A percentile compares a stretch with the other conserved stretches of the same genome.
phyloP scores from a whole-genome alignment of 2,888 invertebrate species.

The Lucinisca nassula region DNA sequence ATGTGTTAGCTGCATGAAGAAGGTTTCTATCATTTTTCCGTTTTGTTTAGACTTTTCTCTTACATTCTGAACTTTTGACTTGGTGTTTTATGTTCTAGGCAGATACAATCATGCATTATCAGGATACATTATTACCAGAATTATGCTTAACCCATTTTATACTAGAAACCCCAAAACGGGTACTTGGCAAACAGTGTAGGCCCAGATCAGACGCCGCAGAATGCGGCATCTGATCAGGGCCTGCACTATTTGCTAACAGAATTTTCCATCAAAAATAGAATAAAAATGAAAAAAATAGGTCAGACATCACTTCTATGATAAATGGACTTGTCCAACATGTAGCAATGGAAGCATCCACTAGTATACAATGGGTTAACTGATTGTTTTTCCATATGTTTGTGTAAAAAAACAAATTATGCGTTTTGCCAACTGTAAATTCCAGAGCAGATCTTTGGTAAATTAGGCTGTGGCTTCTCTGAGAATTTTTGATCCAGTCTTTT shows the following conservation, averaged over 20 bases:
- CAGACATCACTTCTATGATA: too few relatives aligned
- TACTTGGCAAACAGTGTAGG: too few relatives aligned
- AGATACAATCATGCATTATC: slow-evolving; percentile 5
- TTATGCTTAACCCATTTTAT: too few relatives aligned
- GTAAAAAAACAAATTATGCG: neutral
- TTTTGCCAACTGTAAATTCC: neutral
- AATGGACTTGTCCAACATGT: too few relatives aligned
- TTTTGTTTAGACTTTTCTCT: neutral
- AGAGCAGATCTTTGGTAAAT: neutral
- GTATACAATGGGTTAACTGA: too few relatives aligned
- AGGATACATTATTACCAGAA: neutral
- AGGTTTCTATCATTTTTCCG: neutral
- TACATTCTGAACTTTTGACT: slow-evolving; percentile 10
- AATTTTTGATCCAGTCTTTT: neutral
- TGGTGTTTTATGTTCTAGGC: neutral
- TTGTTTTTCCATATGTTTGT: neutral
- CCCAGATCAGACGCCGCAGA: too few relatives aligned
- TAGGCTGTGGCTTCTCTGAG: neutral
- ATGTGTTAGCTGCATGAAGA: neutral
- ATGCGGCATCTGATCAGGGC: too few relatives aligned
- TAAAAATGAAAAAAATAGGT: too few relatives aligned
- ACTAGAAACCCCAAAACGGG: too few relatives aligned
- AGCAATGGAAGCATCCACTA: too few relatives aligned
- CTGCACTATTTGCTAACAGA: too few relatives aligned
- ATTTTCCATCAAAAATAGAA: too few relatives aligned